These are phyloP conservation scores for Bombus terrestris DNA, from an alignment of 1,140 invertebrate species.

Conservation along the genomic window DNA sequence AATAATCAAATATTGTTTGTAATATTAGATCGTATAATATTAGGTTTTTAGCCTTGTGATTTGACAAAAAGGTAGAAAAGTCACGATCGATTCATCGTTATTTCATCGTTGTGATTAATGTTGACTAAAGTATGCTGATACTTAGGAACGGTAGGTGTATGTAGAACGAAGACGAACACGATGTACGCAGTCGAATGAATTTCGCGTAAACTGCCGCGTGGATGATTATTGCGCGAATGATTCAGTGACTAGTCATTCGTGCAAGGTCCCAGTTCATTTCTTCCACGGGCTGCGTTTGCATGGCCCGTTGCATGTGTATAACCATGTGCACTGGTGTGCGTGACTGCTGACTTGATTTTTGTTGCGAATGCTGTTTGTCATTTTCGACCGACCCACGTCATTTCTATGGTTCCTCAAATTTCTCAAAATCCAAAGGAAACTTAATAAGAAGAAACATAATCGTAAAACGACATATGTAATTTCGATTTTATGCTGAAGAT, in stretches of 20 bases:
- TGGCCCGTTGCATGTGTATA: not conserved
- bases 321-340: constrained; percentile 1
- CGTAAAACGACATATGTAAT: no score
- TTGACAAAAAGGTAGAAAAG: no score
- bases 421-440: no score
- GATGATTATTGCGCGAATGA: constrained; percentile 60
- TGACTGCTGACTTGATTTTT: constrained; percentile 13
- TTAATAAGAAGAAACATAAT: no score
- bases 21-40: no score
- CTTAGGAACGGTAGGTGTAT: not conserved
- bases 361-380: not conserved
- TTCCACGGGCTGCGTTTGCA: constrained; percentile 3
- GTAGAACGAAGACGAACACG: not conserved
- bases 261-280: constrained; percentile 55
- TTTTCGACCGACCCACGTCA: no score
- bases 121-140: not conserved
- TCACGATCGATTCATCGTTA: not conserved
- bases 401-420: no score
- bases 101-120: not conserved
- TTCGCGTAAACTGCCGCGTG: constrained; percentile 4
- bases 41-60: no score
- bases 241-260: constrained; percentile 64
- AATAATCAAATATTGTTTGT: no score
- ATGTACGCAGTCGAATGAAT: not conserved
- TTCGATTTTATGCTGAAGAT: no score